A percentile compares a stretch with the other conserved stretches of the same genome.
phyloP scores from a whole-genome alignment of 2,113 vertebrate genomes.

The Entelurus aequoreus region DNA sequence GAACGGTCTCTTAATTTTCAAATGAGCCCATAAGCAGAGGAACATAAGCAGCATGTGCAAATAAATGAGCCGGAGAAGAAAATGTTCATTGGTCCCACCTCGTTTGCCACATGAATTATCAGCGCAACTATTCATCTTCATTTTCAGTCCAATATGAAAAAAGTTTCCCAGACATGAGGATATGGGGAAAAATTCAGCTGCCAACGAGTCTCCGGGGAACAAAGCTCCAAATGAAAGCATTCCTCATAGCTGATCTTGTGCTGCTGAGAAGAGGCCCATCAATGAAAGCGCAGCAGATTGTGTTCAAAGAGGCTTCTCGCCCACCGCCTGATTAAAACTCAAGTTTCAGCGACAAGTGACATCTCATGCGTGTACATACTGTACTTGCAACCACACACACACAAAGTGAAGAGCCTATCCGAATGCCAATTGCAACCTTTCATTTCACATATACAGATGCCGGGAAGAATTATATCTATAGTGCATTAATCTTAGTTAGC shows the following conservation, averaged over 20 bases:
- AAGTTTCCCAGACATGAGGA: conserved; percentile 44
- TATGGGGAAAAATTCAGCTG: conserved; percentile 51
- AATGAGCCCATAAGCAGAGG: conserved; percentile 11
- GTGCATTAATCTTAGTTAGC: conserved; percentile 28
- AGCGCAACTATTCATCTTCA: conserved; percentile 57
- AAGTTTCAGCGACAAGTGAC: conserved; percentile 5
- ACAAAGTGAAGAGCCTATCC: conserved; percentile 16
- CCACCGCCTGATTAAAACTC: conserved; percentile 37
- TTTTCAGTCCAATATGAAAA: conserved; percentile 48
- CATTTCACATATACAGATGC: conserved; percentile 23
- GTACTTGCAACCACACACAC: not conserved
- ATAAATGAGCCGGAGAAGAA: conserved; percentile 29
- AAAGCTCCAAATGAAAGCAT: conserved; percentile 44
- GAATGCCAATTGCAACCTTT: conserved; percentile 19
- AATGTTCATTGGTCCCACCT: conserved; percentile 42
- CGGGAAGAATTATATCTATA: conserved; percentile 42
- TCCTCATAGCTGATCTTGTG: conserved; percentile 28
- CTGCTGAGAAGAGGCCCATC: conserved; percentile 36
- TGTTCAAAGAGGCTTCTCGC: conserved; percentile 39
- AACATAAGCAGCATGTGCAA: conserved; percentile 42
- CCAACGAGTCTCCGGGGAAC: conserved; percentile 47
- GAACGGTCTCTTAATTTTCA: conserved; percentile 8
- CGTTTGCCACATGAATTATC: conserved; percentile 28
- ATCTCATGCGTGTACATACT: conserved; percentile 4
- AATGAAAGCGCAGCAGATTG: conserved; percentile 33